Percentiles rank a stretch among this genome's conserved stretches.
phyloP scores from a whole-genome alignment of 2,113 vertebrate genomes.

The Carettochelys insculpta region DNA sequence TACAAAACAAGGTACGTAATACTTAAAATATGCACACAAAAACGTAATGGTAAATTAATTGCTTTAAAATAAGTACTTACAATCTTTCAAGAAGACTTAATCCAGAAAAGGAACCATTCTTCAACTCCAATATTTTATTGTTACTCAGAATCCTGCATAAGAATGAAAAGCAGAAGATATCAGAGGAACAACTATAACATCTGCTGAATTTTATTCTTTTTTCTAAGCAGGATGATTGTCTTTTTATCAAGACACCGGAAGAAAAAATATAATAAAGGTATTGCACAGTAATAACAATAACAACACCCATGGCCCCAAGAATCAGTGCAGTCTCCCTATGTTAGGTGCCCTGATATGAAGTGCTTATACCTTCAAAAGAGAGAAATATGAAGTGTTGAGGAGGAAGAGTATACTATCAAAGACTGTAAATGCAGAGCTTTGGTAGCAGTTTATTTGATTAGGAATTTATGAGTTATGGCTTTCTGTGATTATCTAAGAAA shows the following conservation, averaged over 20 bases:
- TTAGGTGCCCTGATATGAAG: background rate
- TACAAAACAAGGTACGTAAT: background rate
- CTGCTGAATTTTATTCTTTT: background rate
- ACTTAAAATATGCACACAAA: background rate
- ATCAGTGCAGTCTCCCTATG: too few relatives aligned
- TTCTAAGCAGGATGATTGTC: background rate
- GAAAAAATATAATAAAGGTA: background rate
- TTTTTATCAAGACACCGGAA: background rate
- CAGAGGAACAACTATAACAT: background rate
- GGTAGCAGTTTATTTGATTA: background rate
- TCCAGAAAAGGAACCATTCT: slow-evolving; percentile 92
- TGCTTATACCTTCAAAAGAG: background rate
- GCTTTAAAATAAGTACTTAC: slow-evolving; percentile 80
- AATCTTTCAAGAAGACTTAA: slow-evolving; percentile 90
- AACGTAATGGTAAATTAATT: background rate
- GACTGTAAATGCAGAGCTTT: background rate
- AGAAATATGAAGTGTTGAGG: background rate
- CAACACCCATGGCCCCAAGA: background rate
- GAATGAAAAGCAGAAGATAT: slow-evolving; percentile 21
- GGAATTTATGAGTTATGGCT: background rate
- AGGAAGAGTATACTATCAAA: background rate
- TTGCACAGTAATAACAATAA: background rate
- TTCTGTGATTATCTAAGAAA: background rate
- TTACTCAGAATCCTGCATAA: slow-evolving; percentile 91
- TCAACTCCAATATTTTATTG: slow-evolving; percentile 95